Evolutionary conservation across 2,113 vertebrate genomes (phyloP).

Genomic region (Marcusenius ussheri): DNA sequence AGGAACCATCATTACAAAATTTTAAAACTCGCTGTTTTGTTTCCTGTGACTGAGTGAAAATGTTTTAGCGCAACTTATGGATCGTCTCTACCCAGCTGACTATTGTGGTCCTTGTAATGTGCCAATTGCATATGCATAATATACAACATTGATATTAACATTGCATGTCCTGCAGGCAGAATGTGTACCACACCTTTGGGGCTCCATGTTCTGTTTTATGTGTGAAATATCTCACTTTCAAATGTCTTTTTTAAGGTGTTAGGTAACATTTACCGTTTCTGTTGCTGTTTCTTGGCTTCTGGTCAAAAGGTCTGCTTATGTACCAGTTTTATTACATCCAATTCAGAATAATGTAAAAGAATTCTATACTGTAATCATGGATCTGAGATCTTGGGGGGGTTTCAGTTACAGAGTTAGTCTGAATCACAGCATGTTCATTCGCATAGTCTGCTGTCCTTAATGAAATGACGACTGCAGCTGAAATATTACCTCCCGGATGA

Average conservation of each 20-base stretch:
- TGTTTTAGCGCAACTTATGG: not conserved
- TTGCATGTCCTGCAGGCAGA: not conserved
- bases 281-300: not conserved
- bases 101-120: not conserved
- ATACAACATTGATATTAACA: not conserved
- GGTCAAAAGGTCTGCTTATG: not conserved
- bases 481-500: constrained; percentile 14
- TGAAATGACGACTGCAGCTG: not conserved
- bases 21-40: not conserved
- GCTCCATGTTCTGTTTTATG: not conserved
- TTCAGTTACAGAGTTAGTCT: not conserved
- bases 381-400: not conserved
- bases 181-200: not conserved
- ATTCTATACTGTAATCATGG: not conserved
- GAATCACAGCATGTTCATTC: not conserved
- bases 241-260: not conserved
- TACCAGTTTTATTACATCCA: not conserved
- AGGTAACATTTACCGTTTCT: not conserved
- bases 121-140: not conserved
- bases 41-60: not conserved
- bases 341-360: not conserved
- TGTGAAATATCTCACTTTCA: not conserved
- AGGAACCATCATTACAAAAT: not conserved
- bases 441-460: not conserved
- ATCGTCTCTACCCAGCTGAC: not conserved